These are phyloP conservation scores for human (Homo sapiens) DNA, from an alignment of 2,113 vertebrate genomes.

Conservation along the genomic window GRCh38 chr6:3762001-3762500, in stretches of 20 bases:
- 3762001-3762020: too few relatives aligned
- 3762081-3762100: too few relatives aligned
- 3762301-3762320: accelerated
- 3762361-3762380: not conserved
- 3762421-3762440: not conserved
- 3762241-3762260: not conserved
- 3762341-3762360: not conserved
- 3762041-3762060: too few relatives aligned
- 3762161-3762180: not conserved
- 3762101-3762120: accelerated
- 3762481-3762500: too few relatives aligned
- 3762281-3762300: not conserved
- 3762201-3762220: not conserved
- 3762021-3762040: too few relatives aligned
- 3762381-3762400: not conserved
- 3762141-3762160: too few relatives aligned
- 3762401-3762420: not conserved
- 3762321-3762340: not conserved
- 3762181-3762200: not conserved
- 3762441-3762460: not conserved
- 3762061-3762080: too few relatives aligned
- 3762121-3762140: too few relatives aligned
- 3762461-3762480: not conserved
- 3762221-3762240: not conserved
- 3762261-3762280: not conserved